Evolutionary conservation across 2,797 vertebrate species (phyloP).

Genomic region (Loriculus beryllinus): DNA sequence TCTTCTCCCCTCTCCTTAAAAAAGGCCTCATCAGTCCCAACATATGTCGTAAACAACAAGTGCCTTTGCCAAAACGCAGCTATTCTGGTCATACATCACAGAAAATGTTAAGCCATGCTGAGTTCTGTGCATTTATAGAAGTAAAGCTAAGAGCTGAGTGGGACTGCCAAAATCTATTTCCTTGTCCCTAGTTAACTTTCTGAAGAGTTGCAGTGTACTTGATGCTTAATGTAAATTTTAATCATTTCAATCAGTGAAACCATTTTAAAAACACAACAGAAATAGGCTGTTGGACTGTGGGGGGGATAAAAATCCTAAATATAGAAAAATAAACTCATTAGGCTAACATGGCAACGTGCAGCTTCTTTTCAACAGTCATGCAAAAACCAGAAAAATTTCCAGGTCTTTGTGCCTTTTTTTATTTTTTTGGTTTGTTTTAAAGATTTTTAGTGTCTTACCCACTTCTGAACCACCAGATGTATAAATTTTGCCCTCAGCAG

Average conservation of each 20-base stretch:
- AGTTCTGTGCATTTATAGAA: not conserved
- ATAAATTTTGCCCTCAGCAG: conserved; percentile 95
- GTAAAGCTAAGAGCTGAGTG: not conserved
- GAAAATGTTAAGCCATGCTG: not conserved
- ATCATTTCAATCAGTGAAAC: not conserved
- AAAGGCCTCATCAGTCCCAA: not conserved
- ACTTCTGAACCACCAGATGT: conserved; percentile 98
- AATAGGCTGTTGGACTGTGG: not conserved
- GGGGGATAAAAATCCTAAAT: not conserved
- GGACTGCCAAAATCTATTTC: not conserved
- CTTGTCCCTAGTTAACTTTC: not conserved
- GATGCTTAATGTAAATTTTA: not conserved
- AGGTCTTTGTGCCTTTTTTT: conserved; percentile 40
- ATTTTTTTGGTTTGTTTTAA: conserved; percentile 48
- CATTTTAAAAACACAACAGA: conserved; percentile 9
- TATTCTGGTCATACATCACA: not conserved
- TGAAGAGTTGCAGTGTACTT: not conserved
- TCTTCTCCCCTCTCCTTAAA: fast-evolving
- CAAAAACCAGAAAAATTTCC: conserved; percentile 49
- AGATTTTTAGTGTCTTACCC: conserved; percentile 81
- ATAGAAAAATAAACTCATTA: not conserved
- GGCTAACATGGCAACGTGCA: conserved; percentile 27
- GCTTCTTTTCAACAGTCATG: conserved; percentile 59
- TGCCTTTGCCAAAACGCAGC: not conserved
- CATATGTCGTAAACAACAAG: not conserved